Base-by-base conservation (phyloP, 2,888 invertebrate genomes). In the Megamerina dolium region DNA sequence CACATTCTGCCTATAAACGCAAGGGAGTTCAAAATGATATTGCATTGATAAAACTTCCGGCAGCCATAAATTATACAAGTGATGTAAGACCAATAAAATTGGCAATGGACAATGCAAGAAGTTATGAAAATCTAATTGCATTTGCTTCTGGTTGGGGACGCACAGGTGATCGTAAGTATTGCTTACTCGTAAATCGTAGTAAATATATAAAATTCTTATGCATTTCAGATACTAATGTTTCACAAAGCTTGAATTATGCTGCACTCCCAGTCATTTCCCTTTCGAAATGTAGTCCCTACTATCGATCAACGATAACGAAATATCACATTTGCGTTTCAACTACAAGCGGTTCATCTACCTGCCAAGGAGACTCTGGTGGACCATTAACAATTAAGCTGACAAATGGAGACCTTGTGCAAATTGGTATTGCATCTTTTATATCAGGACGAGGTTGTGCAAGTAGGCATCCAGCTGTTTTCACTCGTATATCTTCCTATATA, bases 311-410 rank as follows among this genome's bases (percentile, higher is more conserved):
- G 2, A 13, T 42, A 6, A 31, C 44, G 27, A 0, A 26, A 3
- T 50, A 30, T 3, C 57, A 57, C 29, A 59, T 67, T 46, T 66
- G 67, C 49, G 51, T 57, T 41, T 45, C 55, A 14, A 63, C 64
- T 0, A 51, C 60, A 33, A 52, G 49, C 21, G 43, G 46, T 23
- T 31, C 41, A 3, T 59, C 64, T 23, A 60, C 59, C 36, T 64
- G 64, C 52, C 55, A 52, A 21, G 64, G 68, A 17, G 67, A 68
- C 47, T 66, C 64, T 9, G 68, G 68, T 21, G 68, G 63, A 38
- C 66, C 68, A 37, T 48, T 68, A 49, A 57, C 51, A n/a, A n/a
- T n/a, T n/a, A n/a, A n/a, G n/a, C n/a, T n/a, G n/a, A 32, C 52
- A 16, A 13, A 9, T 6, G 34, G 40, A 34, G 16, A 14, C 36